These are phyloP conservation scores for Cheirogaleus medius DNA, from an alignment of 2,113 vertebrate genomes.

Conservation along the genomic window DNA sequence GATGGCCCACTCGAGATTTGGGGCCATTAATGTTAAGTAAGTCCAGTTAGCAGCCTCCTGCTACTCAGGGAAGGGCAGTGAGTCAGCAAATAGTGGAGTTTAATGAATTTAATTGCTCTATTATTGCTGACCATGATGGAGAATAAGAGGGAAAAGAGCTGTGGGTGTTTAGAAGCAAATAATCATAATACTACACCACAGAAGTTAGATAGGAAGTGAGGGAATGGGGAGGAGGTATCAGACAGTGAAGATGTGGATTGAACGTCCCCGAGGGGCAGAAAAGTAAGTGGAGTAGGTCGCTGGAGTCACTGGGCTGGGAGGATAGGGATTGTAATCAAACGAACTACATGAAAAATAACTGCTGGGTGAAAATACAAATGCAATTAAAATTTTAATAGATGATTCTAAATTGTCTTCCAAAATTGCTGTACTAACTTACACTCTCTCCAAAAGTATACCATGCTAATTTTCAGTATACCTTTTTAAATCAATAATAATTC, in stretches of 20 bases:
- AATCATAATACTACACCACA: background rate
- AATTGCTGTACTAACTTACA: background rate
- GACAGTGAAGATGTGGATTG: background rate
- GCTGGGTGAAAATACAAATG: background rate
- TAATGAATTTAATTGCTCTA: background rate
- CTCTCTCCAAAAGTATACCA: background rate
- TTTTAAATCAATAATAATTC: background rate
- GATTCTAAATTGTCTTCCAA: background rate
- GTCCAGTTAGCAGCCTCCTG: background rate
- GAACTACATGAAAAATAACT: background rate
- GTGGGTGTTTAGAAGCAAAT: background rate
- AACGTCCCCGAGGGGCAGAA: background rate
- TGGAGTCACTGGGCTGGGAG: background rate
- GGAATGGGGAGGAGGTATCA: background rate
- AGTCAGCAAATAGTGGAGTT: background rate
- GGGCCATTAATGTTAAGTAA: background rate
- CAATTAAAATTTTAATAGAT: background rate
- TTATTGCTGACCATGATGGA: background rate
- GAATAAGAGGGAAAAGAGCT: background rate
- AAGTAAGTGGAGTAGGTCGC: too few species aligned
- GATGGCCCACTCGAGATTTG: background rate
- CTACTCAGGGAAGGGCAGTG: background rate
- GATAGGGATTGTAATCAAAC: too few species aligned
- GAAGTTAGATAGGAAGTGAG: background rate
- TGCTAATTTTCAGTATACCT: background rate